These are phyloP conservation scores for Oreochromis aureus DNA, from an alignment of 2,113 vertebrate species.

Conservation along the genomic window DNA sequence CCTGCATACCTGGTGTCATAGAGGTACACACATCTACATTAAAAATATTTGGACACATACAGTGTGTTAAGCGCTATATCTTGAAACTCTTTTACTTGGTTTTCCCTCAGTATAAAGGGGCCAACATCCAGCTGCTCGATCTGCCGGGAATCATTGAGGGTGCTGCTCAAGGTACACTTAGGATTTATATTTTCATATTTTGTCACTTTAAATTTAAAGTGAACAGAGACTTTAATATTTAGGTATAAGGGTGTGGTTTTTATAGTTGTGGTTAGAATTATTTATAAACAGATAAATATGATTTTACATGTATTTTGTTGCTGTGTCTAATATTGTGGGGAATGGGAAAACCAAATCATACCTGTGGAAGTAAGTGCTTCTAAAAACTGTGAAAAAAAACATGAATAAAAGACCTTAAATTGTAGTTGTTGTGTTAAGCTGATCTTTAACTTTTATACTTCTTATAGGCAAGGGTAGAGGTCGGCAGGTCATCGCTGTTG, in stretches of 20 bases:
- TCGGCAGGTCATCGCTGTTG: conserved; percentile 95
- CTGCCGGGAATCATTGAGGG: conserved; percentile 98
- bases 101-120: conserved; percentile 90
- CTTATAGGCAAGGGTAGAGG: conserved; percentile 90
- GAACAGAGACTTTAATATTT: background rate
- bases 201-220: background rate
- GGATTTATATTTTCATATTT: background rate
- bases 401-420: background rate
- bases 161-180: conserved; percentile 85
- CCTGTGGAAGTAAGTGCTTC: background rate
- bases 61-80: background rate
- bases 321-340: background rate
- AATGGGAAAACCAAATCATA: background rate
- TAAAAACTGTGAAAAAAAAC: background rate
- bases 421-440: background rate
- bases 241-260: background rate
- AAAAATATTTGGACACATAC: background rate
- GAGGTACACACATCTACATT: conserved; percentile 69
- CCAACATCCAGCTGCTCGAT: conserved; percentile 96
- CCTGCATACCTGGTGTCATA: conserved; percentile 97
- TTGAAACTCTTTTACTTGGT: background rate
- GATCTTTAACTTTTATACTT: background rate
- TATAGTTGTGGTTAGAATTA: background rate
- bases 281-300: background rate
- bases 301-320: background rate